phyloP scores from a whole-genome alignment of 2,888 invertebrate genomes.

The Drosophila histrio region DNA sequence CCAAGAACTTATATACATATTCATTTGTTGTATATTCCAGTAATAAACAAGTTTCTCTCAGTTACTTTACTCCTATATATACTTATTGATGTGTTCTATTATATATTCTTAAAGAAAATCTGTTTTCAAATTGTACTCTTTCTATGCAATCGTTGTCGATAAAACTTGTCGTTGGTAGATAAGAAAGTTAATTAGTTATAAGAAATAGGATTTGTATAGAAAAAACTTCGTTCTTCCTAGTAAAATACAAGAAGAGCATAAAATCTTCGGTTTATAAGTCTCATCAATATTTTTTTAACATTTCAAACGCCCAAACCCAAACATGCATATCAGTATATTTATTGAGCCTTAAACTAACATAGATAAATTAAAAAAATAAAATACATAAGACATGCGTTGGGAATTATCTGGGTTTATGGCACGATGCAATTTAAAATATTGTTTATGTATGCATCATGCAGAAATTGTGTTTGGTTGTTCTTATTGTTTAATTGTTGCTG shows the following conservation, averaged over 20 bases:
- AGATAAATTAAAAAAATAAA: background rate
- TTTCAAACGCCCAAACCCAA: background rate
- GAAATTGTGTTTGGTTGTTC: slow-evolving; percentile 5
- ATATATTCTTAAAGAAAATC: too few species aligned
- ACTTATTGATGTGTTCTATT: too few species aligned
- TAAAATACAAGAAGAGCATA: background rate
- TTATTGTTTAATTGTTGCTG: slow-evolving; percentile 26
- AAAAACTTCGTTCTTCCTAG: background rate
- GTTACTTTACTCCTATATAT: too few species aligned
- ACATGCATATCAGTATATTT: slow-evolving; percentile 29
- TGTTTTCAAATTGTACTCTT: background rate
- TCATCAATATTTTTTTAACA: background rate
- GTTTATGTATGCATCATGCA: slow-evolving; percentile 29
- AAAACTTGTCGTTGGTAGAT: background rate
- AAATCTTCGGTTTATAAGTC: background rate
- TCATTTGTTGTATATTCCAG: too few species aligned
- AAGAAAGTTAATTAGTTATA: too few species aligned
- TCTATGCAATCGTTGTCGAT: background rate
- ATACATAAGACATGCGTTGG: slow-evolving; percentile 26
- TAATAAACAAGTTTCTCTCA: too few species aligned
- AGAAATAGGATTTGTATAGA: background rate
- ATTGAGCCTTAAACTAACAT: background rate
- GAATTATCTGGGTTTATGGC: background rate
- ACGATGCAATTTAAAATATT: slow-evolving; percentile 25
- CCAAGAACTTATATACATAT: too few species aligned